A percentile compares a stretch with the other conserved stretches of the same genome.
phyloP scores from a whole-genome alignment of 2,113 vertebrate genomes.

The Cyphomyrus discorhynchus region DNA sequence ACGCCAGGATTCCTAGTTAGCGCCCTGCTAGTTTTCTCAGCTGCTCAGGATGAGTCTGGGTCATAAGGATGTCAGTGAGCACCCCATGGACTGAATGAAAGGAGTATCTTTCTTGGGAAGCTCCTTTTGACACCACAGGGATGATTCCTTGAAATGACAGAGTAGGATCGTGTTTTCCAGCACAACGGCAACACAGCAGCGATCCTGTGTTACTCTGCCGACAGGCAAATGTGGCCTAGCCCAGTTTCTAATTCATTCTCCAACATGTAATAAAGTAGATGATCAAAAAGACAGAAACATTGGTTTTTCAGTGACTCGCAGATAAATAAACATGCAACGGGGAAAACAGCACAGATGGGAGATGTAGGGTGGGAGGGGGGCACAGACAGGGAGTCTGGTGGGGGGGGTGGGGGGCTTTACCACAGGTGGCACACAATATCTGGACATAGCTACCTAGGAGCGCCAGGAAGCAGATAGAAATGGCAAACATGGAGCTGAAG shows the following conservation, averaged over 20 bases:
- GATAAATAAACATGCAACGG: neutral
- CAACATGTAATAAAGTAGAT: neutral
- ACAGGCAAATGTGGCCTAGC: neutral
- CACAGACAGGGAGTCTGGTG: too few species aligned
- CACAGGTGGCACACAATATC: constrained; percentile 57
- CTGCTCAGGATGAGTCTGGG: neutral
- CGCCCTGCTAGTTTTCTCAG: neutral
- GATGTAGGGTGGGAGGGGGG: neutral
- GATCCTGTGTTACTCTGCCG: neutral
- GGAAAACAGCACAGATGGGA: constrained; percentile 6
- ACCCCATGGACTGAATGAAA: neutral
- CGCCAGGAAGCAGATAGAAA: constrained; percentile 78
- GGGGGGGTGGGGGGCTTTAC: constrained; percentile 25
- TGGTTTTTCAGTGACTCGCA: neutral
- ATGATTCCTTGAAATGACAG: neutral
- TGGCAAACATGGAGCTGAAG: constrained; percentile 80
- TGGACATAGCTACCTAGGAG: constrained; percentile 71
- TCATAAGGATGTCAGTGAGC: neutral
- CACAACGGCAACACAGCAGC: neutral
- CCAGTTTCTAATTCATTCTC: neutral
- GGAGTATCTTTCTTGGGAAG: neutral
- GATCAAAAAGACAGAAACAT: neutral
- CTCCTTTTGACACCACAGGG: neutral
- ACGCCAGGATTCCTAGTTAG: neutral
- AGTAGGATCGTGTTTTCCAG: neutral